Conservation (phyloP, 2,888 invertebrate genomes). For the Sericinus montela region DNA sequence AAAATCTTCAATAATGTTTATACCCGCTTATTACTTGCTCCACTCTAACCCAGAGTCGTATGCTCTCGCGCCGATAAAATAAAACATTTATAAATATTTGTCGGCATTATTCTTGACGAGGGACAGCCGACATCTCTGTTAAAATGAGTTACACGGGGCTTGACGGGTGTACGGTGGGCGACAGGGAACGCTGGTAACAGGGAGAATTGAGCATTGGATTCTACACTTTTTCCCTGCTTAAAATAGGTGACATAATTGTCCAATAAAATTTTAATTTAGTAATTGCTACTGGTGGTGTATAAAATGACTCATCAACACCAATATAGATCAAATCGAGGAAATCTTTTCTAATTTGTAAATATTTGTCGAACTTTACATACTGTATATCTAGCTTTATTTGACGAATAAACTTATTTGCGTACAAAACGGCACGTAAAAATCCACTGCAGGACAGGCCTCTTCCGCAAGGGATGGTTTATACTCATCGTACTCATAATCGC, state of each 20-base stretch:
- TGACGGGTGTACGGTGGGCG: constrained; percentile 2
- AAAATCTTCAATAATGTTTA: too few species aligned
- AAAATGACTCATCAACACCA: too few species aligned
- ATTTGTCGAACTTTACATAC: too few species aligned
- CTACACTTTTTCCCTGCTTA: background rate
- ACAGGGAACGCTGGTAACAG: background rate
- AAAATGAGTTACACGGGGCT: constrained; percentile 17
- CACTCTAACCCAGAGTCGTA: constrained; percentile 20
- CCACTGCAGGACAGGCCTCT: too few species aligned
- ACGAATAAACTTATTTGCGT: too few species aligned
- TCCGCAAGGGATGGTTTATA: too few species aligned
- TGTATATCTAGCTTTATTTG: too few species aligned
- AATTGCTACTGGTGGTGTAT: too few species aligned
- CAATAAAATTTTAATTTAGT: background rate
- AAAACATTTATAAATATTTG: constrained; percentile 79
- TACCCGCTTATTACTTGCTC: constrained; percentile 26
- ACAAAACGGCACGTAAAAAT: too few species aligned
- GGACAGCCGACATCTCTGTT: constrained; percentile 23
- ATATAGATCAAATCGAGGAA: too few species aligned
- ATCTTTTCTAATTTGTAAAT: too few species aligned
- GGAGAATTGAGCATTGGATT: background rate
- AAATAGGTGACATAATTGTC: constrained; percentile 12
- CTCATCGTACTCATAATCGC: too few species aligned
- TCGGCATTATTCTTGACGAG: constrained; percentile 48
- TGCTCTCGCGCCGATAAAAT: constrained; percentile 53